phyloP scores from a whole-genome alignment of 2,797 vertebrate species.

The Eulemur coronatus region DNA sequence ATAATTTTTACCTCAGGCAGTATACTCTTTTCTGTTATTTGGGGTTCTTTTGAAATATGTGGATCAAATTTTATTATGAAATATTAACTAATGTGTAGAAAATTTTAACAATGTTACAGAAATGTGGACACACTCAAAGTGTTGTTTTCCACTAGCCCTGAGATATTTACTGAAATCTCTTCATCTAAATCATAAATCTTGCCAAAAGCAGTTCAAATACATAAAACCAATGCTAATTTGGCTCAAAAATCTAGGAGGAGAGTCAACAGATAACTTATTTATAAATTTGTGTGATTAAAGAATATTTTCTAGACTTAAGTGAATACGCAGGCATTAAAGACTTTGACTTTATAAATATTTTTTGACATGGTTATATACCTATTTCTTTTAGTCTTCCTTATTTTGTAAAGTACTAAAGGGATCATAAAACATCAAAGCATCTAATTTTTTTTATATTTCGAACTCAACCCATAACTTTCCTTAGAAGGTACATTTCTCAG shows the following conservation, averaged over 20 bases:
- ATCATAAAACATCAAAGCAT: not conserved
- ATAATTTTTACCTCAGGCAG: not conserved
- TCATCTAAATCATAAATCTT: not conserved
- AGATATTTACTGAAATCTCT: not conserved
- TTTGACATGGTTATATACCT: not conserved
- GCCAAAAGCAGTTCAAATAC: not conserved
- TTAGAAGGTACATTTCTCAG: not conserved
- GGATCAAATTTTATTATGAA: not conserved
- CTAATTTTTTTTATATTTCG: constrained; percentile 7
- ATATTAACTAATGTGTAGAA: not conserved
- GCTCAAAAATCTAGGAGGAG: not conserved
- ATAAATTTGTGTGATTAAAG: not conserved
- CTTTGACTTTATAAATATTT: not conserved
- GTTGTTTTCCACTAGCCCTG: not conserved
- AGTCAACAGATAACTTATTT: not conserved
- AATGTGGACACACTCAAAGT: not conserved
- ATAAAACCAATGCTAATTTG: not conserved
- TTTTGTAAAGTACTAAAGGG: not conserved
- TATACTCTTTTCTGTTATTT: not conserved
- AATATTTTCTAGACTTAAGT: not conserved
- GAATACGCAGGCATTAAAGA: not conserved
- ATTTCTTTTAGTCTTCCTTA: not conserved
- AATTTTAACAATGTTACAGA: not conserved
- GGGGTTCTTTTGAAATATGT: not conserved
- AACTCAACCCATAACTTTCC: not conserved